phyloP scores from a whole-genome alignment of 2,113 vertebrate species.

The Sus scrofa region T2T-Sscrofa CM000826.6:99788001-99788500 shows the following conservation, averaged over 20 bases:
- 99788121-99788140: background rate
- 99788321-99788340: conserved; percentile 2
- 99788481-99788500: background rate
- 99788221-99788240: background rate
- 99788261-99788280: conserved; percentile 43
- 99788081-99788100: background rate
- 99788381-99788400: conserved; percentile 48
- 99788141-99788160: background rate
- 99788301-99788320: conserved; percentile 2
- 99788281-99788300: conserved; percentile 21
- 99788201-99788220: background rate
- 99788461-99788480: conserved; percentile 32
- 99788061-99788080: conserved; percentile 39
- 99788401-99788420: conserved; percentile 16
- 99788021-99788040: conserved; percentile 53
- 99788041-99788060: conserved; percentile 24
- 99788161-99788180: background rate
- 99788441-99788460: conserved; percentile 44
- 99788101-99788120: conserved; percentile 28
- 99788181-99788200: conserved; percentile 18
- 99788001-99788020: background rate
- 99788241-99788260: background rate
- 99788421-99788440: background rate
- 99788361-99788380: conserved; percentile 12
- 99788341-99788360: conserved; percentile 31